Conservation (phyloP, 2,113 vertebrate species). For the Guaruba guarouba region DNA sequence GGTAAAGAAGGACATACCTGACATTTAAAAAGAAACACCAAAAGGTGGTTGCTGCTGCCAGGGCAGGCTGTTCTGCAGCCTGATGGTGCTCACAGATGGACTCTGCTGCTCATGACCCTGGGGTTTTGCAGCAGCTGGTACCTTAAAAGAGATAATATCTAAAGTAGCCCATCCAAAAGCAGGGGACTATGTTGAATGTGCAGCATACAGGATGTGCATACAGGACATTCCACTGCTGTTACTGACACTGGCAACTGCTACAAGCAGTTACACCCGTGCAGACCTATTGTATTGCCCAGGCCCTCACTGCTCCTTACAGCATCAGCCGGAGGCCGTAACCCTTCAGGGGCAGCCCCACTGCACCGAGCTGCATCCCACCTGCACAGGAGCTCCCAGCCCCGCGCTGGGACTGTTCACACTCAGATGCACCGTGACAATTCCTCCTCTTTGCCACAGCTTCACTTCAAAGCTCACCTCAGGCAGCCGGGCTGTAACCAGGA, state of each 20-base stretch:
- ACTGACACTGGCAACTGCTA: neutral
- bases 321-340: neutral
- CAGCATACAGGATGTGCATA: fast-evolving
- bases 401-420: fast-evolving
- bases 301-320: fast-evolving
- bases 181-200: neutral
- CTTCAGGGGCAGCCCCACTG: fast-evolving
- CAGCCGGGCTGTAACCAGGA: fast-evolving
- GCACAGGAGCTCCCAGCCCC: fast-evolving
- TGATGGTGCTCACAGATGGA: neutral
- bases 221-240: neutral
- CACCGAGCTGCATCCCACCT: fast-evolving
- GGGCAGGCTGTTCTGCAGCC: neutral
- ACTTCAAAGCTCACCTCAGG: neutral
- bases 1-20: neutral
- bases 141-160: neutral
- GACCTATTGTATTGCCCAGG: neutral
- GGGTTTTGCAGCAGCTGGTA: neutral
- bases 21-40: neutral
- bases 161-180: neutral
- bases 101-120: neutral
- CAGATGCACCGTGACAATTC: too few species aligned
- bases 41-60: neutral
- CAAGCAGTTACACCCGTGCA: neutral
- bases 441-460: neutral